Percentiles rank a stretch among this genome's conserved stretches.
phyloP scores from a whole-genome alignment of 2,888 invertebrate species.

The Caenorhabditis sp. region DNA sequence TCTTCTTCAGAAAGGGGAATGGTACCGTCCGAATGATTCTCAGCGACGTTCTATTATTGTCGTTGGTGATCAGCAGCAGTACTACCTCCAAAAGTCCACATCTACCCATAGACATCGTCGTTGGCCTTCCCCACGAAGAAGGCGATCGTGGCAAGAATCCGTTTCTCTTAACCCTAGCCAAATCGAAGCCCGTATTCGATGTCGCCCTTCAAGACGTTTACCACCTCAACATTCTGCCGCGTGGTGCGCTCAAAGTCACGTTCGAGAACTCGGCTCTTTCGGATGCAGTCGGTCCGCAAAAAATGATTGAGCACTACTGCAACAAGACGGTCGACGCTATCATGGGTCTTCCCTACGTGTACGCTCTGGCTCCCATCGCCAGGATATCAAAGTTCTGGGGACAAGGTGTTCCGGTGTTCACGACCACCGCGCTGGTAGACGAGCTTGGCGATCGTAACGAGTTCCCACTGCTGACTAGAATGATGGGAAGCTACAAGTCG shows the following conservation, averaged over 20 bases:
- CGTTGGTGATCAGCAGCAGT: constrained; percentile 45
- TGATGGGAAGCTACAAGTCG: constrained; percentile 89
- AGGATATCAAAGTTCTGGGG: constrained; percentile 85
- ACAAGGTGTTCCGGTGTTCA: constrained; percentile 88
- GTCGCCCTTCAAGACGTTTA: constrained; percentile 81
- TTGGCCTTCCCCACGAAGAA: constrained; percentile 77
- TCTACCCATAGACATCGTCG: constrained; percentile 80
- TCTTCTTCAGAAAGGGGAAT: constrained; percentile 32
- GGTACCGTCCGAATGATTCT: constrained; percentile 60
- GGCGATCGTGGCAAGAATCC: constrained; percentile 78
- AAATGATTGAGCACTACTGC: constrained; percentile 81
- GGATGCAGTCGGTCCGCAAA: constrained; percentile 81
- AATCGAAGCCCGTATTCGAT: constrained; percentile 81
- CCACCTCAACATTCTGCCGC: constrained; percentile 66
- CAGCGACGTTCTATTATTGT: constrained; percentile 61
- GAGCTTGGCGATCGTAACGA: constrained; percentile 88
- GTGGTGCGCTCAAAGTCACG: constrained; percentile 69
- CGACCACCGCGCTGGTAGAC: constrained; percentile 90
- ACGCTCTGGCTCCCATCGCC: constrained; percentile 91
- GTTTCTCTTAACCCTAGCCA: constrained; percentile 77
- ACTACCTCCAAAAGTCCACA: constrained; percentile 5
- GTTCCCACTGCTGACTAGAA: constrained; percentile 90
- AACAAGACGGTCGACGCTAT: constrained; percentile 88
- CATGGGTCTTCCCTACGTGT: constrained; percentile 92
- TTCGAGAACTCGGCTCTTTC: constrained; percentile 79